Conservation (phyloP, 2,797 vertebrate species). For the Urocyon cinereoargenteus region DNA sequence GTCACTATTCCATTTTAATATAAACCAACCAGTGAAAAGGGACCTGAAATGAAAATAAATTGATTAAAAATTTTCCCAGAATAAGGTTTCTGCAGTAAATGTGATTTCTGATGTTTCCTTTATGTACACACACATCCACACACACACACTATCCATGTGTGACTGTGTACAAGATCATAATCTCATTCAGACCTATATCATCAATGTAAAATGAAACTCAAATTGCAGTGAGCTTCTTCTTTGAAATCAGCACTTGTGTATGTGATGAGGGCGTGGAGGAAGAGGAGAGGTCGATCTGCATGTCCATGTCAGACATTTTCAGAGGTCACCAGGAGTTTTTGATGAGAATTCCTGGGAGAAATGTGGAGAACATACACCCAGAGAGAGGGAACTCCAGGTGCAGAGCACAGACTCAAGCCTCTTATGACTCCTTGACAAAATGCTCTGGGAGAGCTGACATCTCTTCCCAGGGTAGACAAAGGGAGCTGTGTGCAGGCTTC, state of each 20-base stretch:
- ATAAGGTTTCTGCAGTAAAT: not conserved
- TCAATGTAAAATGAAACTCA: not conserved
- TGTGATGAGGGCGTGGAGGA: not conserved
- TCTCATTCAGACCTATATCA: not conserved
- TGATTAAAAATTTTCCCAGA: not conserved
- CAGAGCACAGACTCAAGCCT: not conserved
- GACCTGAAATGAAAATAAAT: not conserved
- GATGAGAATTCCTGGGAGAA: not conserved
- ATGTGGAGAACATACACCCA: not conserved
- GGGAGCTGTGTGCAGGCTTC: accelerated
- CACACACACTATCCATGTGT: not conserved
- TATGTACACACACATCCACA: too few species aligned
- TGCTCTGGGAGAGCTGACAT: not conserved
- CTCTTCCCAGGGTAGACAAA: not conserved
- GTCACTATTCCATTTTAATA: not conserved
- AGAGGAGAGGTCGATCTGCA: not conserved
- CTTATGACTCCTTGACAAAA: not conserved
- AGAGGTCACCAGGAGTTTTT: not conserved
- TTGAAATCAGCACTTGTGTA: not conserved
- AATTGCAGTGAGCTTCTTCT: not conserved
- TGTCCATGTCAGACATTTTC: not conserved
- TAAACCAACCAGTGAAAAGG: not conserved
- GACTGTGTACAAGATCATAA: not conserved
- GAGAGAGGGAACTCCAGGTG: too few species aligned
- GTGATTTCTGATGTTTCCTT: not conserved